Evolutionary conservation across 2,113 vertebrate genomes (phyloP), one percentile per base, ranked within the genome.

Genomic region (Drymodes brunneopygia): DNA sequence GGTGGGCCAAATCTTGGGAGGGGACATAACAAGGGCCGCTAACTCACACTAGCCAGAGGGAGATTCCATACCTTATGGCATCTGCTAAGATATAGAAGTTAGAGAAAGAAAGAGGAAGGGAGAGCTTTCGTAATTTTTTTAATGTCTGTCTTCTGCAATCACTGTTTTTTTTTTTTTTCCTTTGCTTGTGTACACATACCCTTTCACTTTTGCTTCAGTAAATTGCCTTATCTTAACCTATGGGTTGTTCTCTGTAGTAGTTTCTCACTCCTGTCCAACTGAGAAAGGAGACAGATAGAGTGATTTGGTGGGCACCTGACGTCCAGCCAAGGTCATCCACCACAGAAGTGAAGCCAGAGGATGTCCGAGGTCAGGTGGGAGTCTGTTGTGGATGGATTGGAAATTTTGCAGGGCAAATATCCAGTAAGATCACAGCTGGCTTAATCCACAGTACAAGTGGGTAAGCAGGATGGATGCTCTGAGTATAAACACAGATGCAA

Each of bases 341-440:
- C 18, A 33, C 18, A 28, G 44, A 42, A 44, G 4, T 0, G 0
- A 65, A 81, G 27, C 17, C 38, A 58, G 11, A 56, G 7, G 19
- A 47, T 35, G 17, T 44, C 10, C 29, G 45, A 33, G 17, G 33
- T 38, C 21, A 64, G 27, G 10, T 38, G 9, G 9, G 12, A 67
- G 1, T 54, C 35, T 88, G 5, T 51, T 72, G 14, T 33, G 28
- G 14, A 60, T 21, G 14, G 15, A 17, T 40, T 69, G 22, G 25
- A 77, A 77, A 60, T 42, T 42, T 36, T 78, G 33, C 11, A 47
- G 17, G 9, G 8, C 5, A 53, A 57, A 57, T 11, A n/a, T 6
- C 33, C 31, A n/a, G 27, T 24, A 86, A 61, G 3, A 9, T 19
- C 19, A 60, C 6, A 80, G 15, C 10, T 78, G 47, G 6, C 10